phyloP scores from a whole-genome alignment of 2,113 vertebrate species.

The Mesocricetus auratus region DNA sequence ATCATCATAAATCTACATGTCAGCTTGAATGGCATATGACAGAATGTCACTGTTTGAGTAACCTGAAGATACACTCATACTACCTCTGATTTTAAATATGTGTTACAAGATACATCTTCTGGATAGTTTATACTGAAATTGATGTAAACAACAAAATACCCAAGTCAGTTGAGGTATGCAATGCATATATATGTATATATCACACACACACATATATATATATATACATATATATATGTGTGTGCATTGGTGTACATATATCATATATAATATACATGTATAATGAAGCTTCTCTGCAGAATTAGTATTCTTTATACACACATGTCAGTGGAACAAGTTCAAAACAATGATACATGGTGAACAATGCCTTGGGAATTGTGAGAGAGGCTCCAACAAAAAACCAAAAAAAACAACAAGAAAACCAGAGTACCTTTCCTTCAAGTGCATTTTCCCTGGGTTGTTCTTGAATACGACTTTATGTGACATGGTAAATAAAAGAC shows the following conservation, averaged over 20 bases:
- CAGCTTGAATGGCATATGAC: not conserved
- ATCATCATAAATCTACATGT: not conserved
- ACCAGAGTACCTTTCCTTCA: not conserved
- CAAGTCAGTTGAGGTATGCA: not conserved
- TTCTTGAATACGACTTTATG: not conserved
- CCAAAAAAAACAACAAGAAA: not conserved
- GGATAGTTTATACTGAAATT: not conserved
- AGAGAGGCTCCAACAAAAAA: not conserved
- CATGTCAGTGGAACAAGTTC: not conserved
- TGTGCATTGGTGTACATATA: no score
- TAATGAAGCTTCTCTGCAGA: not conserved
- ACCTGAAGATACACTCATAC: not conserved
- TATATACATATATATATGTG: no score
- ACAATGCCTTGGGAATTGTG: not conserved
- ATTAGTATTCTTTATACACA: not conserved
- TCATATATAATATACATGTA: no score
- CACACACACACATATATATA: no score
- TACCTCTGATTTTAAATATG: slow-evolving; percentile 9
- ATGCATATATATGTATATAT: no score
- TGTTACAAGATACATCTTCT: not conserved
- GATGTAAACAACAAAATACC: not conserved
- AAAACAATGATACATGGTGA: not conserved
- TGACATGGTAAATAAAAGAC: no score
- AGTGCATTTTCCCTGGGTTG: not conserved
- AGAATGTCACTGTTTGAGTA: slow-evolving; percentile 28